These are phyloP conservation scores for Diplodus sargus DNA, from an alignment of 2,797 vertebrate genomes.

Conservation along the genomic window DNA sequence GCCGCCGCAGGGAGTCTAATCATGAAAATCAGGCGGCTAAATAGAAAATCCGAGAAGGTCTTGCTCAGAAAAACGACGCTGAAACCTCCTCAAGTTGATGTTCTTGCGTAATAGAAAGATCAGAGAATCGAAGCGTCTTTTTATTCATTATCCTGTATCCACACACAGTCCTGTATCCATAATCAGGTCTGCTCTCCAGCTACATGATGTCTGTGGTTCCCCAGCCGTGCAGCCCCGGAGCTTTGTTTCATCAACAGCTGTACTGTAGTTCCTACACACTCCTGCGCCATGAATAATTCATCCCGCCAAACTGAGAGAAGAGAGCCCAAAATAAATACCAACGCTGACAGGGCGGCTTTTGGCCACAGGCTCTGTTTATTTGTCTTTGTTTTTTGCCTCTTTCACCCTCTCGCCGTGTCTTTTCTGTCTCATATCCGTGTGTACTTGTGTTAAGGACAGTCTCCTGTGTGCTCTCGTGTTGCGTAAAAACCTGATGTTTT, in stretches of 20 bases:
- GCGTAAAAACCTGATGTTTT: constrained; percentile 38
- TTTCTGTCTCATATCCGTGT: constrained; percentile 15
- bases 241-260: constrained; percentile 80
- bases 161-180: constrained; percentile 60
- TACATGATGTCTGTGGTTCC: constrained; percentile 70
- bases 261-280: constrained; percentile 73
- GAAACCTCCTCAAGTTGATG: constrained; percentile 39
- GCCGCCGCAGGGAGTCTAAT: not conserved
- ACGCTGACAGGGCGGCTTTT: constrained; percentile 68
- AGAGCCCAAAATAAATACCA: constrained; percentile 75
- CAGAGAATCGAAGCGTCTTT: constrained; percentile 63
- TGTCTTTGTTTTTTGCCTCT: constrained; percentile 54
- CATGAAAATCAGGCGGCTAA: not conserved
- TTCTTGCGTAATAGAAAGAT: constrained; percentile 48
- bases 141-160: constrained; percentile 69
- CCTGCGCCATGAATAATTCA: constrained; percentile 78
- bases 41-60: constrained; percentile 35
- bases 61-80: constrained; percentile 25
- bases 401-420: constrained; percentile 32
- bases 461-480: constrained; percentile 25
- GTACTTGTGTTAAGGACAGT: constrained; percentile 32
- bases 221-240: constrained; percentile 72
- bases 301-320: constrained; percentile 68
- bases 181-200: constrained; percentile 68
- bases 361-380: constrained; percentile 62